phyloP scores from a whole-genome alignment of 2,797 vertebrate species.

The Xerus rutilus region DNA sequence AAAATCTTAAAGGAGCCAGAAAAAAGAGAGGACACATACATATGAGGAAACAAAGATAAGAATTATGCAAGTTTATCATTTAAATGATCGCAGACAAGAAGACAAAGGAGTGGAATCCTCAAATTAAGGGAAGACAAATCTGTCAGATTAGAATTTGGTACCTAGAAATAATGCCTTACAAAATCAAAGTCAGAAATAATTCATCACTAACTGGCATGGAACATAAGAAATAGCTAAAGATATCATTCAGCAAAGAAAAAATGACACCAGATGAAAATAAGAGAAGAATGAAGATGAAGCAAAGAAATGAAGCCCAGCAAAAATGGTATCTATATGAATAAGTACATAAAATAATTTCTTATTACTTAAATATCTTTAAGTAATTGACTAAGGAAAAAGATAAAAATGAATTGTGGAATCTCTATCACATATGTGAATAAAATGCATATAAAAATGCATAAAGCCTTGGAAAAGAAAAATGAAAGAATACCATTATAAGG shows the following conservation, averaged over 20 bases:
- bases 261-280: not conserved
- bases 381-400: not conserved
- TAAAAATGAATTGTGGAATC: not conserved
- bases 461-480: not conserved
- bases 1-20: not conserved
- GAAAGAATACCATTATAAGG: not conserved
- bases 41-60: not conserved
- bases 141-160: not conserved
- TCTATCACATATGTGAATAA: not conserved
- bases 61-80: not conserved
- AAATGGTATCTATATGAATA: not conserved
- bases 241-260: not conserved
- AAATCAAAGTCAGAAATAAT: slow-evolving; percentile 15
- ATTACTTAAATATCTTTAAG: not conserved
- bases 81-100: not conserved
- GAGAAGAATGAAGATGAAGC: not conserved
- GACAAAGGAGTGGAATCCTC: not conserved
- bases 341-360: not conserved
- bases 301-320: not conserved
- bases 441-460: not conserved
- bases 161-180: not conserved
- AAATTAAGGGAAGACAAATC: not conserved
- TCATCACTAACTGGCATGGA: not conserved
- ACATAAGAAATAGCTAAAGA: not conserved
- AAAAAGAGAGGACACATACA: not conserved